These are phyloP conservation scores for Oreotrochilus melanogaster DNA, from an alignment of 2,113 vertebrate genomes.

Conservation along the genomic window DNA sequence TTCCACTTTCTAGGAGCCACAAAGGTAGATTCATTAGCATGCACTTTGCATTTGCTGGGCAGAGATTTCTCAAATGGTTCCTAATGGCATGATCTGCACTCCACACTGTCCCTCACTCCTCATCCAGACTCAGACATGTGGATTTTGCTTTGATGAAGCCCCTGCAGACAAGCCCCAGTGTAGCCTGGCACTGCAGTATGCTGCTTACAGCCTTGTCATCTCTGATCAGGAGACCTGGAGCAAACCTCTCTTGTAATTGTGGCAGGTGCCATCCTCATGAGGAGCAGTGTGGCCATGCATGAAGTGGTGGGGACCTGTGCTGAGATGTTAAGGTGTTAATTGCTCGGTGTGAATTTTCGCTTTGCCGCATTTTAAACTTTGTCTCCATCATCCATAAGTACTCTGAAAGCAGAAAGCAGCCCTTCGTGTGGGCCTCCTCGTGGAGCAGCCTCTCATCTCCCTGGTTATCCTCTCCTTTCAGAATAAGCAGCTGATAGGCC, in stretches of 20 bases:
- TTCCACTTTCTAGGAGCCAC: constrained; percentile 99
- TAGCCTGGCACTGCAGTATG: constrained; percentile 15
- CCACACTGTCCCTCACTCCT: constrained; percentile 42
- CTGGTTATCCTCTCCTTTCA: constrained; percentile 60
- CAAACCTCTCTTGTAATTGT: constrained; percentile 3
- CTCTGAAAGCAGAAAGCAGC: neutral
- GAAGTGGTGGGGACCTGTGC: constrained; percentile 45
- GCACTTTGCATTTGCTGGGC: constrained; percentile 75
- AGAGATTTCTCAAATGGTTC: neutral
- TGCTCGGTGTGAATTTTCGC: constrained; percentile 52
- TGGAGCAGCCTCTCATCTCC: neutral
- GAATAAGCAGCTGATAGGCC: constrained; percentile 91
- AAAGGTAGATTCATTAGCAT: constrained; percentile 92
- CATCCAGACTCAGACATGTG: constrained; percentile 45
- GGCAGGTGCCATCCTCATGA: constrained; percentile 49
- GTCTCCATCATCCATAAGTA: neutral
- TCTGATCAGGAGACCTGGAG: constrained; percentile 19
- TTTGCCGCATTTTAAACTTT: constrained; percentile 34
- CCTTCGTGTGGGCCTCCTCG: neutral
- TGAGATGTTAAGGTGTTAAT: neutral
- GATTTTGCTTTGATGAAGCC: constrained; percentile 54
- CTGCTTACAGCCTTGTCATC: constrained; percentile 20
- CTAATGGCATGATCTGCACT: constrained; percentile 68
- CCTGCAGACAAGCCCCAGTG: constrained; percentile 4
- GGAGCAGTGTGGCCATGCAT: constrained; percentile 68